A percentile compares a stretch with the other conserved stretches of the same genome.
Evolutionary conservation across 2,888 invertebrate species (phyloP).

Genomic region (Trileptium ribeirensis): DNA sequence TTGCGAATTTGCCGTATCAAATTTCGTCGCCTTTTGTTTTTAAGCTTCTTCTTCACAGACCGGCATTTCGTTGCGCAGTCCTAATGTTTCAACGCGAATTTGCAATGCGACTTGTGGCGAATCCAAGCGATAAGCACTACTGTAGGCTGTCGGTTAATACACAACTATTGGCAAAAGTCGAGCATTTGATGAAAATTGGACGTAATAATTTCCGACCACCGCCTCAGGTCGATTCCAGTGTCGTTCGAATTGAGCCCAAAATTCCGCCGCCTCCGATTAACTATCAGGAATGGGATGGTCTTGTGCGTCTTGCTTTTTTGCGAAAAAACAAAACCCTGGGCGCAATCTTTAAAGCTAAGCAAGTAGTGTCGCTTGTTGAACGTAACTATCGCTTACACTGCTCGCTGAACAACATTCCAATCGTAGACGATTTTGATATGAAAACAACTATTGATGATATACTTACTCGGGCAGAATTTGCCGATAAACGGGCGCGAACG

Average conservation of each 20-base stretch:
- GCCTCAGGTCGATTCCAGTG: conserved; percentile 96
- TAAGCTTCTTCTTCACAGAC: conserved; percentile 74
- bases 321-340: conserved; percentile 92
- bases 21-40: conserved; percentile 79
- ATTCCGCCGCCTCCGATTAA: conserved; percentile 93
- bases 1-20: conserved; percentile 96
- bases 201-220: conserved; percentile 97
- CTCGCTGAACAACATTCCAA: conserved; percentile 71
- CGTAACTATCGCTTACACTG: conserved; percentile 84
- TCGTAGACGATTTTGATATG: conserved; percentile 71
- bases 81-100: conserved; percentile 99
- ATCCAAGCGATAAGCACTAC: conserved; percentile 92
- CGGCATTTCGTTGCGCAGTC: conserved; percentile 72
- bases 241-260: conserved; percentile 90
- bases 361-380: conserved; percentile 70
- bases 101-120: conserved; percentile 88
- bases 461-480: conserved; percentile 63
- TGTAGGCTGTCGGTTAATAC: conserved; percentile 93
- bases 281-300: conserved; percentile 88
- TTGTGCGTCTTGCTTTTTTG: conserved; percentile 85
- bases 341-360: conserved; percentile 70
- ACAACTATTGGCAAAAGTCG: conserved; percentile 85
- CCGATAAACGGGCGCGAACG: conserved; percentile 72
- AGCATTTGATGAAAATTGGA: conserved; percentile 91
- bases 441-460: conserved; percentile 71